Percentiles rank a stretch among this genome's conserved stretches.
Conservation (phyloP, 2,797 vertebrate genomes). For the Eulemur albifrons region DNA sequence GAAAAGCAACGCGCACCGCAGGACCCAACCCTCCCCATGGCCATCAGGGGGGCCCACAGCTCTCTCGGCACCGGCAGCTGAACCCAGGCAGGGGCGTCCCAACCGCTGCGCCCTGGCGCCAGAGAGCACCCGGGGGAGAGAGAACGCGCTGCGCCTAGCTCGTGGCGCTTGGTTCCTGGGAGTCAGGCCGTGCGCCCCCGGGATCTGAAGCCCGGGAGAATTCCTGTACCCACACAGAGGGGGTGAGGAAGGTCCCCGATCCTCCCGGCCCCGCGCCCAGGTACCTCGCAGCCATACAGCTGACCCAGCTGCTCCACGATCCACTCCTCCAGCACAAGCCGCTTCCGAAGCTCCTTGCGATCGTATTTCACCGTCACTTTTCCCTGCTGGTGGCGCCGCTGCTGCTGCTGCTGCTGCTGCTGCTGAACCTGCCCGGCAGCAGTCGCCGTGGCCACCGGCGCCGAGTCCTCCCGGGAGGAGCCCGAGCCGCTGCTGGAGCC, state of each 20-base stretch:
- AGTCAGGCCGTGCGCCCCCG: not conserved
- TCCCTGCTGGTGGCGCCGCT: slow-evolving; percentile 92
- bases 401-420: slow-evolving; percentile 80
- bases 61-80: not conserved
- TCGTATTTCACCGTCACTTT: slow-evolving; percentile 99
- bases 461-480: slow-evolving; percentile 88
- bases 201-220: not conserved
- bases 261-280: not conserved
- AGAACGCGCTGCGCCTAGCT: not conserved
- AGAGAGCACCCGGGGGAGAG: not conserved
- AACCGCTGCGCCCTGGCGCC: not conserved
- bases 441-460: slow-evolving; percentile 79
- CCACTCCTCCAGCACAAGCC: slow-evolving; percentile 96
- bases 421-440: slow-evolving; percentile 84
- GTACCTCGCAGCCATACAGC: slow-evolving; percentile 96
- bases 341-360: slow-evolving; percentile 96
- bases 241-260: not conserved
- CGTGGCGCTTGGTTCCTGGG: not conserved
- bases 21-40: not conserved
- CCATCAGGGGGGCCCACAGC: not conserved
- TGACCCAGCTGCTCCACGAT: slow-evolving; percentile 97
- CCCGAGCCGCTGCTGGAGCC: slow-evolving; percentile 81
- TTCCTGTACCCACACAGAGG: fast-evolving
- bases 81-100: not conserved
- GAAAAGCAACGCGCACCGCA: not conserved